Base-by-base conservation (phyloP, 2,888 invertebrate genomes). In the Leistus spinibarbis region DNA sequence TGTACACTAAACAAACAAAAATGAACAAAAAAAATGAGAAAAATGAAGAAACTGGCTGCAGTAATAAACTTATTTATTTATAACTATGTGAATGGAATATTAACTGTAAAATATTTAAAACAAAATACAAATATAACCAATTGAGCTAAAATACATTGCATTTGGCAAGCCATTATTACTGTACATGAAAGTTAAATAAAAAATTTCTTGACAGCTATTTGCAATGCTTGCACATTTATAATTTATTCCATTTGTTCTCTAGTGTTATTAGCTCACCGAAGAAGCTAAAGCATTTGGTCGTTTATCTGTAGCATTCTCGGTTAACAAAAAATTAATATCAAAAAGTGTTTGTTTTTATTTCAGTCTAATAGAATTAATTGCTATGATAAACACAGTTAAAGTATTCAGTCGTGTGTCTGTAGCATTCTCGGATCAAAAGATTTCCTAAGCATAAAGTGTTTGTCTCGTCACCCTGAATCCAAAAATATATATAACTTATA, bases 171-270 rank as follows among this genome's bases (percentile, higher is more conserved):
- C 69, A 69, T 75, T 40, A 40, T 40, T 69, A 75, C 75, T 75
- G 75, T 75, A 75, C 69, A 69, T 75, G 75, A 75, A 75, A 69
- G 75, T 75, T 75, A 63, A 75, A 75, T 69, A 69, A 73, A 40
- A n/a, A 75, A 75, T 75, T 75, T 75, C 75, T 75, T 75, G 75
- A 75, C 75, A 75, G 75, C 75, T 75, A 67, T 57, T 24, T 56
- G 60, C 17, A 20, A 19, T 16, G 22, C 13, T 60, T 60, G 60
- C 20, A 60, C 20, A 9, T n/a, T n/a, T n/a, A n/a, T n/a, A n/a
- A n/a, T n/a, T n/a, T n/a, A 60, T 22, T 60, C 22, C 19, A 57
- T 57, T 56, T 13, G 40, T 16, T 60, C 17, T 57, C 19, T n/a
- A n/a, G n/a, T n/a, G n/a, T n/a, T n/a, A n/a, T n/a, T n/a, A n/a